Evolutionary conservation across 2,888 invertebrate species (phyloP).

Genomic region (Eupithecia centaureata): DNA sequence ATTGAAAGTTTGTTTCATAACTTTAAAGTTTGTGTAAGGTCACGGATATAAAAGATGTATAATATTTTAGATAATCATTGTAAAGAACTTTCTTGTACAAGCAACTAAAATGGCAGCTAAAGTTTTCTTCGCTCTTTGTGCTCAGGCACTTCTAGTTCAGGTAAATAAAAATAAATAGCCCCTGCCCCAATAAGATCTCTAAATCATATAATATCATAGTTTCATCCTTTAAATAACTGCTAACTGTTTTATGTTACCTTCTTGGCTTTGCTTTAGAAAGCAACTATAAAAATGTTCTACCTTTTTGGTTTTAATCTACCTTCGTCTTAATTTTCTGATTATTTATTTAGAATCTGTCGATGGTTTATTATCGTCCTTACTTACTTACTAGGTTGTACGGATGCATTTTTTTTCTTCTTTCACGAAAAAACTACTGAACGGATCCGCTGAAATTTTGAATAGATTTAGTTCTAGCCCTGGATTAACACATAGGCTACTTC

Average conservation of each 20-base stretch:
- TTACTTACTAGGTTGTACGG: too few species aligned
- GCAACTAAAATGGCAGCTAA: conserved; percentile 17
- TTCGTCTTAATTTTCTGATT: not conserved
- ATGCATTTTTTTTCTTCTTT: too few species aligned
- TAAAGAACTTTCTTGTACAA: conserved; percentile 11
- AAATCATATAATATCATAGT: not conserved
- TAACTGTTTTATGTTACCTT: not conserved
- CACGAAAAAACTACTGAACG: too few species aligned
- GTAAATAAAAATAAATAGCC: not conserved
- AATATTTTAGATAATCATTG: not conserved
- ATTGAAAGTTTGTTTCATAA: conserved; percentile 4
- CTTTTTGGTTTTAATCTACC: not conserved
- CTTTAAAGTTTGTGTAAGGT: not conserved
- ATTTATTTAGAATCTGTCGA: not conserved
- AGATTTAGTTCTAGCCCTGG: too few species aligned
- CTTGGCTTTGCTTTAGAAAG: not conserved
- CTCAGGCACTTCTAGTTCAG: conserved; percentile 12
- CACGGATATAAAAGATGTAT: not conserved
- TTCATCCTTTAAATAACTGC: not conserved
- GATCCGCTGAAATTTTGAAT: too few species aligned
- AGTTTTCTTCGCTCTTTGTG: conserved; percentile 1
- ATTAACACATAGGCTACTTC: too few species aligned
- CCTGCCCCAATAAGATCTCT: not conserved
- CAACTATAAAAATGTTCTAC: not conserved
- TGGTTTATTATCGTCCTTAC: too few species aligned